These are phyloP conservation scores for Mallotus villosus DNA, from an alignment of 2,797 vertebrate genomes.

Conservation along the genomic window DNA sequence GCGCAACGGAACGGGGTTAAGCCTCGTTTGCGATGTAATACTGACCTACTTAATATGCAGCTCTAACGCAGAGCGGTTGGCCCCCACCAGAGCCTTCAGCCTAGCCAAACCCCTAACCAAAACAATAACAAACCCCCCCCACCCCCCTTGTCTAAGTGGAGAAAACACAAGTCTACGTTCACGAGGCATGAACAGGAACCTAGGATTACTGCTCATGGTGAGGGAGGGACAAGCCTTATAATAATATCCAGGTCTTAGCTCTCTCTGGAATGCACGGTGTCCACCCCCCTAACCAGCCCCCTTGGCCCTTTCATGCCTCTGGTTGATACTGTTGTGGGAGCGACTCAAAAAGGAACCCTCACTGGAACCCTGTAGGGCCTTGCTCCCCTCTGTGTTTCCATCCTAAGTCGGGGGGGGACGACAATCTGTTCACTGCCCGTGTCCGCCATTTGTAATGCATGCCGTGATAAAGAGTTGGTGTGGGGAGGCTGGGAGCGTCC, in stretches of 20 bases:
- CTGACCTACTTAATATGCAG: slow-evolving; percentile 76
- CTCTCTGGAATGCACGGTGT: not conserved
- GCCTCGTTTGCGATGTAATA: slow-evolving; percentile 63
- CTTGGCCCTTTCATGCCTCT: not conserved
- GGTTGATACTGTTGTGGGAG: not conserved
- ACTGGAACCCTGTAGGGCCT: not conserved
- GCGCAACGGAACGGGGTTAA: slow-evolving; percentile 58
- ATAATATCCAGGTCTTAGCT: not conserved
- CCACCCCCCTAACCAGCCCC: not conserved
- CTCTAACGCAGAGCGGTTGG: slow-evolving; percentile 46
- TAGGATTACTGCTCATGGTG: slow-evolving; percentile 39
- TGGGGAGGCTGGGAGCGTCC: slow-evolving; percentile 7
- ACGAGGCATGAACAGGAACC: slow-evolving; percentile 8
- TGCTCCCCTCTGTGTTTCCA: not conserved
- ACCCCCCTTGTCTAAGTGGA: slow-evolving; percentile 10
- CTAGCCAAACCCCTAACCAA: slow-evolving; percentile 61
- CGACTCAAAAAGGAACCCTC: not conserved
- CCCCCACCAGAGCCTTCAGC: slow-evolving; percentile 28
- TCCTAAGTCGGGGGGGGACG: not conserved
- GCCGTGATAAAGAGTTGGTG: not conserved
- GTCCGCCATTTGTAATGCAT: not conserved
- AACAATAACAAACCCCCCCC: slow-evolving; percentile 63
- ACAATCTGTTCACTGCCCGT: too few relatives aligned
- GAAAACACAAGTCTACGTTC: slow-evolving; percentile 16
- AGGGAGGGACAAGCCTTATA: slow-evolving; percentile 15